Percentiles rank a stretch among this genome's conserved stretches.
These are phyloP conservation scores for Eristalinus sepulchralis DNA, from an alignment of 2,888 invertebrate genomes.

Conservation along the genomic window DNA sequence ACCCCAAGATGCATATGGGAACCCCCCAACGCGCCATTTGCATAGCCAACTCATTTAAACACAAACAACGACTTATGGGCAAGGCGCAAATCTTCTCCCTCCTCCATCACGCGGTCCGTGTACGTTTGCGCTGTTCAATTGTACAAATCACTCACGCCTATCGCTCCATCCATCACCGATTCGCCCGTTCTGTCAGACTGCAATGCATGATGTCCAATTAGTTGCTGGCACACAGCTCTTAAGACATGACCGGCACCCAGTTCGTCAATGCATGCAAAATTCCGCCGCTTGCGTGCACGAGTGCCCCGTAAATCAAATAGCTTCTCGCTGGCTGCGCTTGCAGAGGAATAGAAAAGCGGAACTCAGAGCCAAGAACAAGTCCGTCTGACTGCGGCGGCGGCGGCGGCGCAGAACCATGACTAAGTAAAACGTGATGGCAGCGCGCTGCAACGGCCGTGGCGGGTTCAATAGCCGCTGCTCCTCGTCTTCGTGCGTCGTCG, in stretches of 20 bases:
- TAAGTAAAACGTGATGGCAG: slow-evolving; percentile 52
- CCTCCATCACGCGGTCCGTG: neutral
- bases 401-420: slow-evolving; percentile 54
- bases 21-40: too few relatives aligned
- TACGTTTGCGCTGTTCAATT: slow-evolving; percentile 25
- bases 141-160: slow-evolving; percentile 42
- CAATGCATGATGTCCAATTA: slow-evolving; percentile 63
- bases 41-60: too few relatives aligned
- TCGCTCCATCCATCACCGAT: slow-evolving; percentile 35
- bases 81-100: too few relatives aligned
- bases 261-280: slow-evolving; percentile 9
- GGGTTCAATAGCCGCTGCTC: slow-evolving; percentile 64
- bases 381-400: neutral
- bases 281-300: slow-evolving; percentile 18
- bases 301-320: slow-evolving; percentile 45
- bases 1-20: too few relatives aligned
- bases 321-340: slow-evolving; percentile 45
- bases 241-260: slow-evolving; percentile 12
- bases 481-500: slow-evolving; percentile 4
- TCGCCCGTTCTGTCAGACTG: slow-evolving; percentile 47
- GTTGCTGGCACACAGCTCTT: slow-evolving; percentile 10
- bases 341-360: slow-evolving; percentile 44
- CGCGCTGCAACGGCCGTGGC: neutral
- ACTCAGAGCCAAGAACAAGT: slow-evolving; percentile 36
- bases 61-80: too few relatives aligned